Base-by-base conservation (phyloP, 2,888 invertebrate genomes). In the Latrodectus elegans region DNA sequence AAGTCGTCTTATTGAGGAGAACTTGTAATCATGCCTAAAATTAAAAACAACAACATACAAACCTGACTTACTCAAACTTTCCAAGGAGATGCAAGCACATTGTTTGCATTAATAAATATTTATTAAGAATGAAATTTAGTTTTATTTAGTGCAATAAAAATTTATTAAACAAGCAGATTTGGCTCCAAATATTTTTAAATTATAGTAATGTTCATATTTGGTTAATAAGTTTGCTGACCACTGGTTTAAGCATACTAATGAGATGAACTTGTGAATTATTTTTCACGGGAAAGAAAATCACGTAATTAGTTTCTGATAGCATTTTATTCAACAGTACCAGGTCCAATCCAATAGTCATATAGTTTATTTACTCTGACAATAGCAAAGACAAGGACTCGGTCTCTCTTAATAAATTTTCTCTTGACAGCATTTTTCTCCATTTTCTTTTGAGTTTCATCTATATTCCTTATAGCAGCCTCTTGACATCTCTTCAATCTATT, bases 401-500 rank as follows among this genome's bases (percentile, higher is more conserved):
- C 73, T 65, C 55, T 67, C 8, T n/a, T n/a, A 38, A 51, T 22
- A 73, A 78, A 73, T n/a, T 78, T 67, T 26, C 84, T 15, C 15
- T 67, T 73, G 3, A 75, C n/a, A 6, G 70, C 70, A 4, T 74
- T 85, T n/a, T 74, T 74, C 22, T 82, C 82, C 4, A 49, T 53
- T 84, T 71, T 76, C 4, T 17, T 12, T 51, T 84, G 71, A 2
- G 49, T 0, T 49, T 70, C 51, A 12, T 71, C 53, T 17, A 76
- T 60, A 17, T 51, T 52, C 55, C 51, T 1, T 4, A 53, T 55
- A 4, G 75, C 75, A 3, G 55, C 9, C 14, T 85, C 85, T 49
- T 79, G 79, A 38, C 72, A 77, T 22, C 73, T 14, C 15, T 84
- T 84, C 15, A 73, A 38, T 15, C 72, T 22, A 67, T 85, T 79